Evolutionary conservation across 2,113 vertebrate species (phyloP).

Genomic region (Chaenocephalus aceratus): DNA sequence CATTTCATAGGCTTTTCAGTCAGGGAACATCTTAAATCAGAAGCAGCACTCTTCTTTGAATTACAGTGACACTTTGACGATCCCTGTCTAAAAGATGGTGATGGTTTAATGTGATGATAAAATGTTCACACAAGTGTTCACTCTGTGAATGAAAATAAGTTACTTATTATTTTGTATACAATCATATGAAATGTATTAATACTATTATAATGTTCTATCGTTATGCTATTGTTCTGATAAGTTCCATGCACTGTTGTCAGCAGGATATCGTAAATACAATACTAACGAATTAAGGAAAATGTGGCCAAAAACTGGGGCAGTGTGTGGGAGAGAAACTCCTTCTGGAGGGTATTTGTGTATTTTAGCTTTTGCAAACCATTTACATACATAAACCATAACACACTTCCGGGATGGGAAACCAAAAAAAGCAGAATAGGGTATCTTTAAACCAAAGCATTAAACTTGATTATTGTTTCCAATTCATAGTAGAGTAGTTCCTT

Average conservation of each 20-base stretch:
- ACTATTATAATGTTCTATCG: too few relatives aligned
- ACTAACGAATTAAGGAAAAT: background rate
- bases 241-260: background rate
- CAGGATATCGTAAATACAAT: background rate
- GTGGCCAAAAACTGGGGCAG: background rate
- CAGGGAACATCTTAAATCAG: background rate
- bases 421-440: too few relatives aligned
- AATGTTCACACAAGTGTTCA: background rate
- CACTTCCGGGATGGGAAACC: too few relatives aligned
- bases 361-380: too few relatives aligned
- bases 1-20: conserved; percentile 8
- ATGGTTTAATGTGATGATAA: background rate
- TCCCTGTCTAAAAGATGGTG: background rate
- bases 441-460: too few relatives aligned
- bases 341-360: too few relatives aligned
- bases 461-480: too few relatives aligned
- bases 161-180: background rate
- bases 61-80: background rate
- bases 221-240: background rate
- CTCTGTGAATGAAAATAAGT: background rate
- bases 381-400: too few relatives aligned
- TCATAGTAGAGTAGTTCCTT: too few relatives aligned
- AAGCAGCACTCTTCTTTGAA: background rate
- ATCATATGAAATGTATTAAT: too few relatives aligned
- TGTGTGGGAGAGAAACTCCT: too few relatives aligned